Conservation (phyloP, 2,797 vertebrate genomes). For the Myotis daubentonii region DNA sequence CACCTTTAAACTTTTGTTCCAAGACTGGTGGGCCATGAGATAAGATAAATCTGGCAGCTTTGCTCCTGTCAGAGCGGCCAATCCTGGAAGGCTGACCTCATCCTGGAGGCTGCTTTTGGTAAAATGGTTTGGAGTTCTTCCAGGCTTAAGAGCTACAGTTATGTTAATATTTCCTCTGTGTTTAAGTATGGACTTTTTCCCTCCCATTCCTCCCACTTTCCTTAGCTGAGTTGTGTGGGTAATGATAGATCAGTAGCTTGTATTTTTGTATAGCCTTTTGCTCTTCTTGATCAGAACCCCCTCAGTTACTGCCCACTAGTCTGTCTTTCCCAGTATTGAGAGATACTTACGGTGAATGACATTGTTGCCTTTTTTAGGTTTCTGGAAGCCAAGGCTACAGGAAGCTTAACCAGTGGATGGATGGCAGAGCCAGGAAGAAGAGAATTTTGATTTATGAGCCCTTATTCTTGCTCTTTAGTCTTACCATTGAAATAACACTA, state of each 20-base stretch:
- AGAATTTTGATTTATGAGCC: background rate
- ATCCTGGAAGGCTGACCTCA: conserved; percentile 37
- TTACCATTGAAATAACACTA: background rate
- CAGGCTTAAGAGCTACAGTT: background rate
- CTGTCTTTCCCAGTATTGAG: background rate
- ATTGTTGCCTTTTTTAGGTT: conserved; percentile 13
- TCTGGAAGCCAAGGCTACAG: background rate
- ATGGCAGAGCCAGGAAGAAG: background rate
- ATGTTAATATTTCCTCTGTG: background rate
- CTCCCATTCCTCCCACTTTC: conserved; percentile 2
- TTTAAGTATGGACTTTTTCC: background rate
- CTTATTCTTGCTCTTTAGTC: background rate
- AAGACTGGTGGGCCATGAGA: conserved; percentile 39
- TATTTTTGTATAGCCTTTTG: conserved; percentile 25
- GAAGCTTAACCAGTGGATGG: background rate
- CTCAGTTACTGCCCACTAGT: background rate
- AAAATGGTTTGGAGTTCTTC: conserved; percentile 24
- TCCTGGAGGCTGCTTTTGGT: conserved; percentile 31
- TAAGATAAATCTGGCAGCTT: conserved; percentile 47
- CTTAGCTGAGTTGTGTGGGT: conserved; percentile 44
- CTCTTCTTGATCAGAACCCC: background rate
- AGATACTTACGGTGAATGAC: background rate
- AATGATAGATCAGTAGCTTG: conserved; percentile 18
- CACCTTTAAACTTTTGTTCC: conserved; percentile 79
- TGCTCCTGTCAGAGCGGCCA: conserved; percentile 16